Base-by-base conservation (phyloP, 2,113 vertebrate species). In the Etheostoma cragini region DNA sequence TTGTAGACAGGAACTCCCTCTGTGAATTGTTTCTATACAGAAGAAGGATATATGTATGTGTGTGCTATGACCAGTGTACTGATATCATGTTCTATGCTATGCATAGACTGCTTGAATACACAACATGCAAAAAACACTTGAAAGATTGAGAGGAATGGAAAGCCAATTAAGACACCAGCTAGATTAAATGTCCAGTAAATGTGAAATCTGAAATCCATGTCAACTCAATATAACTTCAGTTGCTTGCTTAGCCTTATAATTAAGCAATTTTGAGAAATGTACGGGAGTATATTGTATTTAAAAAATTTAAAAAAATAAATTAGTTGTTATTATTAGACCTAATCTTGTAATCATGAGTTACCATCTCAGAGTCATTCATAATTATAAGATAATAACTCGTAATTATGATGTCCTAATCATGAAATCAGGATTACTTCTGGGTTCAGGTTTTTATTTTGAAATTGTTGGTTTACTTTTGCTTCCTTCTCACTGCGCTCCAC, bases 1-100 rank as follows among this genome's bases (percentile, higher is more conserved):
- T 84, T 65, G 87, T 57, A 53, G 78, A 58, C 70, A 52, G 52
- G 2, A 47, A 70, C 26, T 42, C 12, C 45, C 33, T 64, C 16
- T 78, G 67, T 84, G 67, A 53, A 67, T 70, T 76, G n/a, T 81
- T 81, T 72, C 22, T 42, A 22, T 57, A 21, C 12, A 64, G 10
- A 35, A 56, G 4, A 0, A 30, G 3, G 30, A 2, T 64, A 76
- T 57, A 14, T 50, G 74, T 76, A 50, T 82, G 22, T 68, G 8
- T 71, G 42, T 61, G n/a, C 13, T 62, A 19, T 62, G n/a, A 47
- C 8, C 7, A 45, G n/a, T 52, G 4, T 17, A 62, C 17, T 15
- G 22, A 38, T 58, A 65, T 38, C n/a, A 74, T 57, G 30, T 4
- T 26, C 6, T 60, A 24, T 11, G 38, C 38, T 11, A 72, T 47